A percentile compares a stretch with the other conserved stretches of the same genome.
phyloP scores from a whole-genome alignment of 1,140 invertebrate genomes.

The Aporrectodea caliginosa region DNA sequence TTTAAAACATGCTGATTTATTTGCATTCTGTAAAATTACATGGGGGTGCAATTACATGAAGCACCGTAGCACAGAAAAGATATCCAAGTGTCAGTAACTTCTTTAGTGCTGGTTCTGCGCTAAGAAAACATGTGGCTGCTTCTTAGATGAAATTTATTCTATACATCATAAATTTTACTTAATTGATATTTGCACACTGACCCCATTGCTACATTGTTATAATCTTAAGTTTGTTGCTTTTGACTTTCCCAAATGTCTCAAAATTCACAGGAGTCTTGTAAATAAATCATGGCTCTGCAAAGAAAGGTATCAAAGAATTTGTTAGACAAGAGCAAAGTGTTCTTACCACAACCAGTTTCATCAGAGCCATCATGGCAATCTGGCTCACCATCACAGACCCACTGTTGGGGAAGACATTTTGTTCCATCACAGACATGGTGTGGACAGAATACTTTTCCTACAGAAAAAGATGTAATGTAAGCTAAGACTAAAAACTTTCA shows the following conservation, averaged over 20 bases:
- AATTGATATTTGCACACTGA: neutral
- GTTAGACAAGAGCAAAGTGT: neutral
- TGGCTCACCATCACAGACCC: conserved; percentile 75
- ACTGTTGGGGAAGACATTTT: conserved; percentile 71
- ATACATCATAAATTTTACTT: neutral
- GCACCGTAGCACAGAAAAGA: no score
- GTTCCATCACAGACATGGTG: conserved; percentile 66
- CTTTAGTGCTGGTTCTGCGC: no score
- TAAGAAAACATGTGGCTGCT: no score
- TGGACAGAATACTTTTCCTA: neutral
- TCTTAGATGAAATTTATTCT: neutral
- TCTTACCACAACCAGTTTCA: conserved; percentile 58
- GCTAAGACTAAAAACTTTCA: no score
- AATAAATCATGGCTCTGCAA: neutral
- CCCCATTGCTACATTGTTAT: neutral
- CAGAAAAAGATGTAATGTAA: no score
- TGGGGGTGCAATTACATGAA: no score
- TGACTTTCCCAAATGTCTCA: neutral
- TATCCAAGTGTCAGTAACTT: no score
- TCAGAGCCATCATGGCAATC: conserved; percentile 79
- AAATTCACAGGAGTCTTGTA: neutral
- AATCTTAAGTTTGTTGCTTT: neutral
- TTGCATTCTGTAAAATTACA: no score
- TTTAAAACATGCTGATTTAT: no score
- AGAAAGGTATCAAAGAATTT: neutral